Conservation (phyloP, 2,113 vertebrate genomes). For the Poeciliopsis prolifica region DNA sequence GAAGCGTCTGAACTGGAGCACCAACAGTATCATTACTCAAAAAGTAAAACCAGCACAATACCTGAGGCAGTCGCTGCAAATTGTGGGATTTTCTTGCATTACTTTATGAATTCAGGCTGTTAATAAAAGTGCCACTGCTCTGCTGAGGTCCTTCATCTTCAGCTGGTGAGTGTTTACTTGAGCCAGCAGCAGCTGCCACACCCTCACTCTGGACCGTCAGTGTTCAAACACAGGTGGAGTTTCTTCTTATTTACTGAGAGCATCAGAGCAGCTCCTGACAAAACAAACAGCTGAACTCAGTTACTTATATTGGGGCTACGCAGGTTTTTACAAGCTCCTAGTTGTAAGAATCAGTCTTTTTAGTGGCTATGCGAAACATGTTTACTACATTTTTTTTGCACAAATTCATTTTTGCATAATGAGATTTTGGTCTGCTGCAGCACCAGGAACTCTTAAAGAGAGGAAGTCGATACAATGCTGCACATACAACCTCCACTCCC, state of each 20-base stretch:
- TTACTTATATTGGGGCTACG: neutral
- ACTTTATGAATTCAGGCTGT: conserved; percentile 29
- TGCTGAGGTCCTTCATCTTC: conserved; percentile 15
- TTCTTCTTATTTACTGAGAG: conserved; percentile 32
- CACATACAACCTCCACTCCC: too few species aligned
- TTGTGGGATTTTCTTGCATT: conserved; percentile 10
- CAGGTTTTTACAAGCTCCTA: neutral
- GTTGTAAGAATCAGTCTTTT: too few species aligned
- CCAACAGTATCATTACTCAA: neutral
- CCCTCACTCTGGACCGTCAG: conserved; percentile 13
- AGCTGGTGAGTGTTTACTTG: neutral
- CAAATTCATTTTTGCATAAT: too few species aligned
- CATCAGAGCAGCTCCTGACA: neutral
- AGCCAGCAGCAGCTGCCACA: conserved; percentile 36
- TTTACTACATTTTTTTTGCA: too few species aligned
- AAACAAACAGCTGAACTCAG: neutral
- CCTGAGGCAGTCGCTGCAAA: conserved; percentile 19
- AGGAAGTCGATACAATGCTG: too few species aligned
- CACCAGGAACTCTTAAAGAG: too few species aligned
- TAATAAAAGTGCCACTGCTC: neutral
- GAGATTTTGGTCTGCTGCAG: too few species aligned
- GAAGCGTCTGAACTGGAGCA: neutral
- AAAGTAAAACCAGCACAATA: neutral
- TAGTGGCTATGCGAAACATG: too few species aligned
- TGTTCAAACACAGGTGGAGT: conserved; percentile 68